Conservation (phyloP, 2,113 vertebrate genomes). For the Cromileptes altivelis region DNA sequence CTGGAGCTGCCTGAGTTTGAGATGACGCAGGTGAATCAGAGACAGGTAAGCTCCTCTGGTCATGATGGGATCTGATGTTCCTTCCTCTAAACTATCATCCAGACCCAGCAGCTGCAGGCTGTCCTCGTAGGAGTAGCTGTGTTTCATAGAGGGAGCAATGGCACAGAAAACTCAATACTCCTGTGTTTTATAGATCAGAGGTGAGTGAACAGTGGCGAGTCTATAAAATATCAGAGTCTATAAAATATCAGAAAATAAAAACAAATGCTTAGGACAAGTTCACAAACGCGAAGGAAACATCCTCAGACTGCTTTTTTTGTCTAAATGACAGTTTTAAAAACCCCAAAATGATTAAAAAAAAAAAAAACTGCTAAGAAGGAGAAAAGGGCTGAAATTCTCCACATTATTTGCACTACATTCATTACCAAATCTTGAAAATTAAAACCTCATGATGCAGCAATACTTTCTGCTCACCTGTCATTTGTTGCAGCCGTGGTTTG, state of each 20-base stretch:
- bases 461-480: conserved; percentile 56
- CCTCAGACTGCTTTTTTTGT: neutral
- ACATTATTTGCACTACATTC: neutral
- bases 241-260: neutral
- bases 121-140: conserved; percentile 61
- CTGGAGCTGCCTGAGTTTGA: conserved; percentile 84
- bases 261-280: neutral
- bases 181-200: neutral
- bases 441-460: neutral
- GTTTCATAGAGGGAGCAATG: neutral
- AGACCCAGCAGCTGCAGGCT: conserved; percentile 75
- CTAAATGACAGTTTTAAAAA: neutral
- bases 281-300: neutral
- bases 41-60: conserved; percentile 81
- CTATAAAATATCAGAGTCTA: neutral
- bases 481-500: conserved; percentile 39
- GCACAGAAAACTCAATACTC: neutral
- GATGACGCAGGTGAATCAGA: conserved; percentile 79
- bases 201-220: neutral
- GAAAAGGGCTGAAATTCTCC: neutral
- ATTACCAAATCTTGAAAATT: neutral
- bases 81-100: conserved; percentile 63
- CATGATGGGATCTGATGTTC: conserved; percentile 30
- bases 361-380: too few species aligned
- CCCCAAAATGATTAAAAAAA: neutral